phyloP scores from a whole-genome alignment of 2,113 vertebrate genomes.

The Chrysochloris asiatica region DNA sequence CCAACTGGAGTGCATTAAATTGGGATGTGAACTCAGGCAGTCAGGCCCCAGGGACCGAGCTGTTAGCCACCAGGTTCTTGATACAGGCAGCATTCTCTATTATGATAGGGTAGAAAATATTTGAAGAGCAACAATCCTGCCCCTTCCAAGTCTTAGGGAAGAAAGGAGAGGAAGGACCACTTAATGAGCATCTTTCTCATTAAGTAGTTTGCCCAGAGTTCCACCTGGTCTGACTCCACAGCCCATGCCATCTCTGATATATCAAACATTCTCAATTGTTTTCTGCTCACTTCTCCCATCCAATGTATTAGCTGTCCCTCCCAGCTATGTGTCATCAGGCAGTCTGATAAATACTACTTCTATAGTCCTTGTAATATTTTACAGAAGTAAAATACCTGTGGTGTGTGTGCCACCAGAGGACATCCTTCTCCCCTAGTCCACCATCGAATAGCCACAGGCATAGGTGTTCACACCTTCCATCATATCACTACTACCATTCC shows the following conservation, averaged over 20 bases:
- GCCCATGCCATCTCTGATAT: neutral
- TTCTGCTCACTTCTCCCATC: neutral
- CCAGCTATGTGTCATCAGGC: neutral
- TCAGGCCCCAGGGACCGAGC: neutral
- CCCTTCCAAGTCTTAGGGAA: neutral
- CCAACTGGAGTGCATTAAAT: neutral
- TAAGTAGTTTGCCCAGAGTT: constrained; percentile 8
- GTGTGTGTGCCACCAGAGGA: neutral
- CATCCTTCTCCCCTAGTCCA: neutral
- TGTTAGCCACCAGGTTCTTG: neutral
- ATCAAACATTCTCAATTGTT: neutral
- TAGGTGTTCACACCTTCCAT: neutral
- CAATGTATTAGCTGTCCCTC: neutral
- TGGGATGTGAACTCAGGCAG: neutral
- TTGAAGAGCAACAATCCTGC: neutral
- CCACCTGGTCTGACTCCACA: neutral
- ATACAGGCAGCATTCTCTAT: neutral
- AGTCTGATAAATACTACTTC: neutral
- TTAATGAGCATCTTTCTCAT: constrained; percentile 36
- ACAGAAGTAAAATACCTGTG: neutral
- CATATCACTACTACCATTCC: too few species aligned
- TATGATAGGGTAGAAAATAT: neutral
- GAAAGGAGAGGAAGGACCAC: neutral
- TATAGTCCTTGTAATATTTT: too few species aligned
- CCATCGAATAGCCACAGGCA: neutral